Evolutionary conservation across 1,140 invertebrate species (phyloP), one percentile per base, ranked within the genome.

Genomic region (Drosophila athabasca): DNA sequence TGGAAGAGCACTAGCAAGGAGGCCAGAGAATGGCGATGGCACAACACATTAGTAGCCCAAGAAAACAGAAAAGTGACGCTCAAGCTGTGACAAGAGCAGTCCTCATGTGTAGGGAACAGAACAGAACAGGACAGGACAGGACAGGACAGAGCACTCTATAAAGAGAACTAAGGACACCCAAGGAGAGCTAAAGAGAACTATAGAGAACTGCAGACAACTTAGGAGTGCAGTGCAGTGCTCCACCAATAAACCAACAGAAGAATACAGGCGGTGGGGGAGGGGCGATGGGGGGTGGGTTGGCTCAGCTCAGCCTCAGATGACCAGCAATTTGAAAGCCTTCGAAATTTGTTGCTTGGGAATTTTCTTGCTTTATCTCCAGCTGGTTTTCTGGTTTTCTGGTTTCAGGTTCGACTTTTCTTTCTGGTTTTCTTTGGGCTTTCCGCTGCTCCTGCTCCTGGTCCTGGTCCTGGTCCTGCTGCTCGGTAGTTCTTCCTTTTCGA

Each of bases 11-110:
- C 17, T 19, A 19, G 0, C 17, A 19, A n/a, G n/a, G n/a, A n/a
- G 19, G 19, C 26, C 39, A 43, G 13, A 13, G 19, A 24, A 24
- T 24, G 24, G 24, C 15, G 24, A 8, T 35, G 51, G 15, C 22
- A 39, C 35, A 39, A 39, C 64, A 82, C 78, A 85, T 81, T 82
- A 69, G 61, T 74, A 85, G 62, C 55, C 26, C 62, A 68, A 55
- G 83, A 67, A 79, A 75, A 81, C 24, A 26, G 24, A 61, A 71
- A 79, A 82, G 54, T 83, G 75, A 60, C 48, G 54, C 70, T 82
- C 43, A 53, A 78, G 64, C 75, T 61, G 71, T 52, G 46, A 72
- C 45, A 81, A 73, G 79, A 81, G 73, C 78, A 76, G 67, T 73
- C 51, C 17, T 24, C 9, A 24, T n/a, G 46, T 22, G 24, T 31